phyloP scores from a whole-genome alignment of 2,888 invertebrate species.

The Tipula unca region DNA sequence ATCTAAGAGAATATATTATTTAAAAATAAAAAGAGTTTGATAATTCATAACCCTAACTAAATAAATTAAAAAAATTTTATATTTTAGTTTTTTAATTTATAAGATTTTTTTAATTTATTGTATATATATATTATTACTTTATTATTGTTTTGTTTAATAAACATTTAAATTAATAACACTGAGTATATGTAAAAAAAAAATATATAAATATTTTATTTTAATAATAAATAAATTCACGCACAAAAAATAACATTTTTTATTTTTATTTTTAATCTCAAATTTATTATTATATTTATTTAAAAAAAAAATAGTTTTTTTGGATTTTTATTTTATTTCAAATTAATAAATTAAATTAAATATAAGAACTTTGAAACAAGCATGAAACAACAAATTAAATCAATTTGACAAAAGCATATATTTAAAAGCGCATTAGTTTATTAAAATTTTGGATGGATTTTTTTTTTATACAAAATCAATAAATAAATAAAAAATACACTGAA shows the following conservation, averaged over 20 bases:
- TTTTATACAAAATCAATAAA: neutral
- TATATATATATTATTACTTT: neutral
- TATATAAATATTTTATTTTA: conserved; percentile 8
- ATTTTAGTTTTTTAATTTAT: neutral
- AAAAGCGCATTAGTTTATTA: neutral
- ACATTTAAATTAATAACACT: neutral
- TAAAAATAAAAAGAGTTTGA: neutral
- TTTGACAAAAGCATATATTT: conserved; percentile 14
- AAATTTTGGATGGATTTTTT: neutral
- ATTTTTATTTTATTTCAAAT: neutral
- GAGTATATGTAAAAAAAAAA: neutral
- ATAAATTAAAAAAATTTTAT: neutral
- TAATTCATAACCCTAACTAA: neutral
- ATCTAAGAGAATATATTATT: neutral
- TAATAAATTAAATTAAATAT: neutral
- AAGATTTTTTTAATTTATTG: neutral
- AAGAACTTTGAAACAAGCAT: neutral
- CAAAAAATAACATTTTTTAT: neutral
- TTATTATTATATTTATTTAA: neutral
- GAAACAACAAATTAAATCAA: neutral
- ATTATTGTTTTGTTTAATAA: neutral
- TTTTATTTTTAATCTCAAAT: neutral
- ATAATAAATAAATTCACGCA: conserved; percentile 14
- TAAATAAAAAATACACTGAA: neutral
- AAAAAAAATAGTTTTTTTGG: neutral